Conservation (phyloP, 2,888 invertebrate species). For the Calliphora vomitoria region DNA sequence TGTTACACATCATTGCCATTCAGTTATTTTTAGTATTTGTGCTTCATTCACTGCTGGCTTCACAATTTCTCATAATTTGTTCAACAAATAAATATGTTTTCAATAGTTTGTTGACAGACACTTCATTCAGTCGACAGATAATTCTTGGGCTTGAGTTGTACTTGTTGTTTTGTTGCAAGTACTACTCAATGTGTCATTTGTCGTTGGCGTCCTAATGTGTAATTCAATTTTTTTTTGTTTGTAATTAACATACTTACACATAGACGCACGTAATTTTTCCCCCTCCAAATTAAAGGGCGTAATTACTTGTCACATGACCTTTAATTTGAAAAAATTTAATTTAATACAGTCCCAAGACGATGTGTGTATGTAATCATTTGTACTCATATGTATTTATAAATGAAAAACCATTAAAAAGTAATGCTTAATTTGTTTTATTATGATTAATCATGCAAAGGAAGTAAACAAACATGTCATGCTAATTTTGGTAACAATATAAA, state of each 20-base stretch:
- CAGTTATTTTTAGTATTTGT: conserved; percentile 16
- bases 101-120: conserved; percentile 26
- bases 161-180: neutral
- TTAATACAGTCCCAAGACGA: neutral
- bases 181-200: neutral
- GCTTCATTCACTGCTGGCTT: neutral
- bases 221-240: neutral
- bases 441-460: neutral
- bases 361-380: neutral
- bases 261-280: neutral
- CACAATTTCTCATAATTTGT: conserved; percentile 19
- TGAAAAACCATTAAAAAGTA: neutral
- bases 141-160: neutral
- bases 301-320: neutral
- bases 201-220: neutral
- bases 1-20: conserved; percentile 33
- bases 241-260: neutral
- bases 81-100: conserved; percentile 32
- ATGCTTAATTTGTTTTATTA: neutral
- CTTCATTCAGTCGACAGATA: neutral
- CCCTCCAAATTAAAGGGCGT: neutral
- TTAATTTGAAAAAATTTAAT: too few species aligned
- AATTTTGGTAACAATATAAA: too few species aligned
- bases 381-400: neutral
- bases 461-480: too few species aligned